Conservation (phyloP, 2,888 invertebrate species). For the Orthosia incerta region DNA sequence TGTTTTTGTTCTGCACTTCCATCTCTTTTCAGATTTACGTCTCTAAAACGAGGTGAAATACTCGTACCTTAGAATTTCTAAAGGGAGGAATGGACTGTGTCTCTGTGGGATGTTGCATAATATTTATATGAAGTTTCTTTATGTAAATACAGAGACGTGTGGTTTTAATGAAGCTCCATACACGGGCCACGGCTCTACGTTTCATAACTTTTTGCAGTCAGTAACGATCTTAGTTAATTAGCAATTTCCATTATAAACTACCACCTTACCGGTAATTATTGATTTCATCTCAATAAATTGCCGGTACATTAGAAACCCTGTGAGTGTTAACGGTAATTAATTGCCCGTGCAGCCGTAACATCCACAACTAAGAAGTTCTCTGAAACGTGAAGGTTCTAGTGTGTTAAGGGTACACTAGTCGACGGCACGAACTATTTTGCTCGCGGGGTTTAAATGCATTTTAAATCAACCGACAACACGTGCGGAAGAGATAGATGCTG, state of each 20-base stretch:
- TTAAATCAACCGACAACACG: too few relatives aligned
- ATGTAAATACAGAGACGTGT: not conserved
- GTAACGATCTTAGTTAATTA: not conserved
- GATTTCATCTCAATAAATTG: not conserved
- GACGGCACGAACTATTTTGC: too few relatives aligned
- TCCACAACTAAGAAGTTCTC: not conserved
- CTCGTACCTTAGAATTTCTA: slow-evolving; percentile 7
- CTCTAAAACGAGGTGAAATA: not conserved
- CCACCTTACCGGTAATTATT: not conserved
- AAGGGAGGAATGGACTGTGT: slow-evolving; percentile 2
- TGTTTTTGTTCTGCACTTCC: too few relatives aligned
- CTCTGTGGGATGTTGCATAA: not conserved
- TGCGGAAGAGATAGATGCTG: too few relatives aligned
- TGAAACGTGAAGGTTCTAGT: not conserved
- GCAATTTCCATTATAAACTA: not conserved
- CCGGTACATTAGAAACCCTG: not conserved
- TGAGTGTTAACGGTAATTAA: not conserved
- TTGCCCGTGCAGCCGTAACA: not conserved
- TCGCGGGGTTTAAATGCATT: too few relatives aligned
- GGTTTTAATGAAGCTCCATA: not conserved
- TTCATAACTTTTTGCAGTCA: not conserved
- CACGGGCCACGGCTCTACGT: not conserved
- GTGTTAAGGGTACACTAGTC: too few relatives aligned
- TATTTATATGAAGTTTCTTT: slow-evolving; percentile 7
- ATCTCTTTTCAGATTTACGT: too few relatives aligned